These are phyloP conservation scores for Boleophthalmus pectinirostris DNA, from an alignment of 2,113 vertebrate genomes.

Conservation along the genomic window DNA sequence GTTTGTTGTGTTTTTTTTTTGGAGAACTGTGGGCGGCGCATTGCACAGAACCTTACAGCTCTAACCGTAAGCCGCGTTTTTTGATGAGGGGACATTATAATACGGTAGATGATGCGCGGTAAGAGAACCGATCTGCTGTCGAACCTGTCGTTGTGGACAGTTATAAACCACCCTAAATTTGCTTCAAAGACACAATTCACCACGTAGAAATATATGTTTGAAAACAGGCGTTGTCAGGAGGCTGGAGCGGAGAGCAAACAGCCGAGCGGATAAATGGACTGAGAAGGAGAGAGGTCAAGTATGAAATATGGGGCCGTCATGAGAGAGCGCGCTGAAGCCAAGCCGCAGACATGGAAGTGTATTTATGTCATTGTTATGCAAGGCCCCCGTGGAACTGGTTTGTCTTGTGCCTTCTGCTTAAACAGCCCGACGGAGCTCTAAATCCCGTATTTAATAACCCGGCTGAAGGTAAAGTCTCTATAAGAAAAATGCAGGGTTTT, in stretches of 20 bases:
- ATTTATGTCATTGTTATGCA: slow-evolving; percentile 36
- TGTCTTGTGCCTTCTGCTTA: slow-evolving; percentile 17
- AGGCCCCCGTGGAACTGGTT: slow-evolving; percentile 16
- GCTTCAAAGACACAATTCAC: neutral
- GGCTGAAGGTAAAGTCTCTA: slow-evolving; percentile 10
- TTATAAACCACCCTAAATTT: too few species aligned
- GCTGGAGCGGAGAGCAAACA: neutral
- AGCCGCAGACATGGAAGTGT: slow-evolving; percentile 13
- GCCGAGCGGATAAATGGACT: neutral
- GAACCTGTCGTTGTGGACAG: too few species aligned
- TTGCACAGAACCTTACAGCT: too few species aligned
- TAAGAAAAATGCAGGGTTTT: neutral
- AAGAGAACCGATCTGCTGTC: too few species aligned
- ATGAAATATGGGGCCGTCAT: slow-evolving; percentile 13
- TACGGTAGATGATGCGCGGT: too few species aligned
- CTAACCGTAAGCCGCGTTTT: too few species aligned
- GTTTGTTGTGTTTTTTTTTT: too few species aligned
- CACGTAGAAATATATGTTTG: neutral
- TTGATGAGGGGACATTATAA: too few species aligned
- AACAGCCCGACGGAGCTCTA: slow-evolving; percentile 41
- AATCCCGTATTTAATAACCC: slow-evolving; percentile 49
- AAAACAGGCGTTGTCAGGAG: neutral
- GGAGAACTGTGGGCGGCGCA: too few species aligned
- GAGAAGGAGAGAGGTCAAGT: slow-evolving; percentile 1
- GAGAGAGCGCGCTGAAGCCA: neutral